A percentile compares a stretch with the other conserved stretches of the same genome.
phyloP scores from a whole-genome alignment of 2,113 vertebrate species.

The Pyrgilauda ruficollis region DNA sequence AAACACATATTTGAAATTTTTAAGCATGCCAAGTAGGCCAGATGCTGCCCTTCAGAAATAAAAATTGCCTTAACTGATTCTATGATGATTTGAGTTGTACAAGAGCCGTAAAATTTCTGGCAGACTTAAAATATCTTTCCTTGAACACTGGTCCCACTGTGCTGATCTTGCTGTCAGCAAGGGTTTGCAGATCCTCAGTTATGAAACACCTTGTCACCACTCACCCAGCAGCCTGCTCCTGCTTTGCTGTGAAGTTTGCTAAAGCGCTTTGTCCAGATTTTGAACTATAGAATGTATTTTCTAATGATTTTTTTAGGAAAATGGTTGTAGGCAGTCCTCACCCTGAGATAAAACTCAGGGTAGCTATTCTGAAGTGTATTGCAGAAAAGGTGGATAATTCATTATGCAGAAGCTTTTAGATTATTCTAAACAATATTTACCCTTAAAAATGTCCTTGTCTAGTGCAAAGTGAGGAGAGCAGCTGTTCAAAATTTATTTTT shows the following conservation, averaged over 20 bases:
- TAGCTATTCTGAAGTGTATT: background rate
- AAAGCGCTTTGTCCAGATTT: background rate
- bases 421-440: slow-evolving; percentile 11
- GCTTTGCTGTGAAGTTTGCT: background rate
- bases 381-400: background rate
- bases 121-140: slow-evolving; percentile 50
- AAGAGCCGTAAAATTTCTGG: slow-evolving; percentile 16
- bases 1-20: background rate
- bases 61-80: slow-evolving; percentile 36
- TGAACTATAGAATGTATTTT: background rate
- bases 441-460: slow-evolving; percentile 43
- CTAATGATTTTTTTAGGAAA: background rate
- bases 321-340: background rate
- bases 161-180: slow-evolving; percentile 50
- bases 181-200: slow-evolving; percentile 23
- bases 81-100: background rate
- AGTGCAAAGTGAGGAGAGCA: slow-evolving; percentile 5
- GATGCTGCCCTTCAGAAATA: slow-evolving; percentile 57
- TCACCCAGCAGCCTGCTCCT: background rate
- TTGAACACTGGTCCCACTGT: slow-evolving; percentile 22
- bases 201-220: slow-evolving; percentile 55
- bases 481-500: slow-evolving; percentile 59
- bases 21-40: slow-evolving; percentile 18
- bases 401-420: background rate
- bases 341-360: background rate